Percentiles rank a stretch among this genome's conserved stretches.
phyloP scores from a whole-genome alignment of 1,140 invertebrate species.

The Orchesella cincta region DNA sequence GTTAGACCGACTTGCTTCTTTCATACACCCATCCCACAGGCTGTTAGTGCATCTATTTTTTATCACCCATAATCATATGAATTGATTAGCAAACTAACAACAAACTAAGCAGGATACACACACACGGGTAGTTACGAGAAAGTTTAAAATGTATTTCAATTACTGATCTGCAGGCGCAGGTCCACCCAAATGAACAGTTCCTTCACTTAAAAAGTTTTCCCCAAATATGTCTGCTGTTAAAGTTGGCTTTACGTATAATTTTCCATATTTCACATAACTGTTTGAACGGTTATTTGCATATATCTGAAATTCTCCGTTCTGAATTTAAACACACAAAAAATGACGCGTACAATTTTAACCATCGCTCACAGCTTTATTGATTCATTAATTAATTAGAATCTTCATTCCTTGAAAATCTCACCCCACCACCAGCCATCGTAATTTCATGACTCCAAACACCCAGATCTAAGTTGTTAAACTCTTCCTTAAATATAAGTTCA shows the following conservation, averaged over 20 bases:
- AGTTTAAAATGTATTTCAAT: neutral
- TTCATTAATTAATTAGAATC: neutral
- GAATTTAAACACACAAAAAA: neutral
- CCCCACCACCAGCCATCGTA: conserved; percentile 46
- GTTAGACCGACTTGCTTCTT: neutral
- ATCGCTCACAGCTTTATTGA: no score
- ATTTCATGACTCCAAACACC: conserved; percentile 47
- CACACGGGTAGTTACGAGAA: neutral
- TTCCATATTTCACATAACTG: conserved; percentile 55
- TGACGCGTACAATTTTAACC: neutral
- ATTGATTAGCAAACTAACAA: no score
- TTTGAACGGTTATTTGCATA: conserved; percentile 38
- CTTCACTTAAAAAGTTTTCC: conserved; percentile 54
- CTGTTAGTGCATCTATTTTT: conserved; percentile 17
- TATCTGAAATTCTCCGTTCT: conserved; percentile 46
- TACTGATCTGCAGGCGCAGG: conserved; percentile 10
- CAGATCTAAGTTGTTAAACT: conserved; percentile 42
- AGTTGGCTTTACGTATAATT: conserved; percentile 56
- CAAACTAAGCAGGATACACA: neutral
- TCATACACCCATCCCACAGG: conserved; percentile 28
- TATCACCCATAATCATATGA: conserved; percentile 37
- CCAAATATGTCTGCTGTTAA: conserved; percentile 56
- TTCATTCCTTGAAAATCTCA: conserved; percentile 37
- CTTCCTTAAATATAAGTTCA: conserved; percentile 48
- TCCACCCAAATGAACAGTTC: conserved; percentile 49